Conservation (phyloP, 2,888 invertebrate species). For the Globia sparganii region DNA sequence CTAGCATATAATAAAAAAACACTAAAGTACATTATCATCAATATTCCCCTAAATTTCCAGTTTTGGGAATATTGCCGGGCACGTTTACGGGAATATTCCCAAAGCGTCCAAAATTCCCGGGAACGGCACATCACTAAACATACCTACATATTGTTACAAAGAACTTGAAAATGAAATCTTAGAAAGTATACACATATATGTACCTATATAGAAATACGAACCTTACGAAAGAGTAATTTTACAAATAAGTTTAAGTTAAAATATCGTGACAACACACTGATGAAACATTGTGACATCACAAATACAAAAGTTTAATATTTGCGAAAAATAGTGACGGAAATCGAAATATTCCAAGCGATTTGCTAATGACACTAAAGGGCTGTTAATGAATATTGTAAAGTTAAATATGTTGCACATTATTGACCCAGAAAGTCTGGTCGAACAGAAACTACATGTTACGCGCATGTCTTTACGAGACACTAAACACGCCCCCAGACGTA, state of each 20-base stretch:
- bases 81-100: too few relatives aligned
- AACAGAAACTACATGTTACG: conserved; percentile 35
- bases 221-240: conserved; percentile 20
- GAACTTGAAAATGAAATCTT: conserved; percentile 11
- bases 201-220: conserved; percentile 24
- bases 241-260: neutral
- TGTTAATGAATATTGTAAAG: conserved; percentile 36
- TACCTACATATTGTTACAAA: conserved; percentile 3
- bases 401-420: conserved; percentile 19
- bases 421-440: conserved; percentile 16
- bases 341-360: conserved; percentile 28
- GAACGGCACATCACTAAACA: too few relatives aligned
- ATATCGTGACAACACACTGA: conserved; percentile 16
- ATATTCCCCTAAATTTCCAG: too few relatives aligned
- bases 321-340: conserved; percentile 18
- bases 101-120: too few relatives aligned
- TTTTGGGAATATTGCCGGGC: too few relatives aligned
- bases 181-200: conserved; percentile 9
- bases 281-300: conserved; percentile 32
- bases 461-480: conserved; percentile 5
- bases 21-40: too few relatives aligned
- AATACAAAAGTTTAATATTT: conserved; percentile 23
- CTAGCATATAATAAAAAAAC: too few relatives aligned
- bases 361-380: conserved; percentile 33
- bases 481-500: neutral